A percentile compares a stretch with the other conserved stretches of the same genome.
Conservation (phyloP, 2,888 invertebrate genomes). For the Abrostola tripartita region DNA sequence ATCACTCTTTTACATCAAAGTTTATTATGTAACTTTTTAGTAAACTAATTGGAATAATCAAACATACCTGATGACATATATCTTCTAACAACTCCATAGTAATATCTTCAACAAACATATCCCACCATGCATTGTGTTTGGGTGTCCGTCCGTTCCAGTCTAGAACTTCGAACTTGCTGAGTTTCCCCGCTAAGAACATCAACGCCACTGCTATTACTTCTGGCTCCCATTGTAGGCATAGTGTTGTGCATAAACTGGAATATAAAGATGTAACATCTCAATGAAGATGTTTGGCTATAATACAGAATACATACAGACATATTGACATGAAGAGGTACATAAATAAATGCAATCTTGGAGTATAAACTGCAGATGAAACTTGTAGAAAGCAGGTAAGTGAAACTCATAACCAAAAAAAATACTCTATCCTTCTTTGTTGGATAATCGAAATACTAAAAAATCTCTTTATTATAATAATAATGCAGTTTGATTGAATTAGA, state of each 20-base stretch:
- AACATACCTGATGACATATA: conserved; percentile 96
- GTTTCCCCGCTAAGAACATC: conserved; percentile 98
- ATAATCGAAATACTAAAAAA: no score
- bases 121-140: conserved; percentile 98
- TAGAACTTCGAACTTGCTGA: conserved; percentile 97
- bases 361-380: no score
- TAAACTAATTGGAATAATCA: no score
- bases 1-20: no score
- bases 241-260: conserved; percentile 95
- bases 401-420: no score
- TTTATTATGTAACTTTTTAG: no score
- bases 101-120: conserved; percentile 98
- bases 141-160: conserved; percentile 96
- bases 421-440: no score
- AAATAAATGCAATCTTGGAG: no score
- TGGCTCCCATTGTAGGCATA: conserved; percentile 99
- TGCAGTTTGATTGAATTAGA: no score
- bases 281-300: background rate
- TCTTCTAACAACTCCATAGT: conserved; percentile 98
- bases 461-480: no score
- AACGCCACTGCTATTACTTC: conserved; percentile 99
- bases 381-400: no score
- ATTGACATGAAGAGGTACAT: no score
- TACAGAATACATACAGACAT: background rate
- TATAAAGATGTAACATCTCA: background rate